Evolutionary conservation across 2,113 vertebrate species (phyloP), one percentile per base, ranked within the genome.

Genomic region (Hydrochoerus hydrochaeris): DNA sequence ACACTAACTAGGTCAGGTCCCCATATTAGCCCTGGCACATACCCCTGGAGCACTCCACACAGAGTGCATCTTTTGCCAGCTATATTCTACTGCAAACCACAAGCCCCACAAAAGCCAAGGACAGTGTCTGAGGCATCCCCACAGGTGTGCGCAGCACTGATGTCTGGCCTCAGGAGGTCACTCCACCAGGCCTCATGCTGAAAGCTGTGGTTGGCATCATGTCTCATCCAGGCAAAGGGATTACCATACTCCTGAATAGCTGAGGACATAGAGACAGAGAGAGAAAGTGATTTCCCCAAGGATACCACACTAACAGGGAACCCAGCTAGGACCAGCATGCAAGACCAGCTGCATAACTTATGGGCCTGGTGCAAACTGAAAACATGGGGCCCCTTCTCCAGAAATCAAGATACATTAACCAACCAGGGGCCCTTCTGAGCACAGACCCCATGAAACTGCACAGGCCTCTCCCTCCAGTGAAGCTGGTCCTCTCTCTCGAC

Each of bases 51-150:
- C 30, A 44, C 26, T 24, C 63, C 52, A 69, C 63, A 86, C 71
- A 30, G 28, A 4, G 17, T 6, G 24, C 19, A 7, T 30, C 63
- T 91, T 82, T 52, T 28, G 52, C 46, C 35, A n/a, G 30, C 44
- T 44, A 12, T 16, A 78, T 88, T 22, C 52, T 86, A 60, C 54
- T 67, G 35, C 75, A 69, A 75, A 80, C 20, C 10, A 35, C 6
- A 28, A 94, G 35, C 78, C 62, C 82, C 88, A 85, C 73, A 65
- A 77, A 95, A 63, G 75, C 81, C 91, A 77, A 94, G 67, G 58
- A 63, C 7, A 4, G 44, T 9, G 58, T 62, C 86, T 7, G 22
- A 4, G 14, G 52, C 22, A n/a, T 84, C 52, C 78, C 63, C 75
- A 49, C 90, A 38, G 73, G 49, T 41, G 22, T 4, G 4, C 11